Evolutionary conservation across 2,797 vertebrate genomes (phyloP), one percentile per base, ranked within the genome.

Genomic region (Psittacula echo): DNA sequence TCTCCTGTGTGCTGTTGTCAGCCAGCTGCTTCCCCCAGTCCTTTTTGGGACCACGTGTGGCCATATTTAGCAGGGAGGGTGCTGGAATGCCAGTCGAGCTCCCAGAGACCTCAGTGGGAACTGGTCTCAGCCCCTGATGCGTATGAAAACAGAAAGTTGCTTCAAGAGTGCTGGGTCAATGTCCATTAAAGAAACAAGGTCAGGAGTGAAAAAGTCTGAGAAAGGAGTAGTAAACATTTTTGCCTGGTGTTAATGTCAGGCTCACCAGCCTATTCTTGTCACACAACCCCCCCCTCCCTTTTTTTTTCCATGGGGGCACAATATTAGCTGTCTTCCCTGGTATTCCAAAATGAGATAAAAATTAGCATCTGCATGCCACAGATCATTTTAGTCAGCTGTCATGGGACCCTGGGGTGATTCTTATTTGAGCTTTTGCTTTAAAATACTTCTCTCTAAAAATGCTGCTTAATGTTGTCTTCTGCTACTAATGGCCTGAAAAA

Each of bases 191-290:
- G 90, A 74, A 89, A 64, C n/a, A 79, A 86, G 67, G 88, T 96
- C 88, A 83, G 44, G 45, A 93, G 74, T 47, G 37, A 87, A 94
- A 89, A 96, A 71, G 17, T 41, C 27, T 37, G 47, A 87, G 84
- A 85, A 85, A 47, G 51, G 68, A 88, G 85, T 24, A 39, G 21
- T 74, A 92, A 80, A 89, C 94, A 94, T 61, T 90, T 95, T 94
- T 93, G 56, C 26, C 65, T 5, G 24, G 71, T 87, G 82, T 83
- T 93, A 66, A 76, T 93, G 66, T 90, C 60, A 7, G 77, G 26
- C 64, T 89, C 64, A 61, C 19, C 93, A 94, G n/a, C 20, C 87
- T 97, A 94, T 97, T 93, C 76, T 90, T 92, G 72, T 93, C 85
- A 32, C 23, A 15, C 11, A 22, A 3, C 10, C 45, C 26, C 44